Conservation (phyloP, 2,797 vertebrate species). For the Toxotes lorentzi region DNA sequence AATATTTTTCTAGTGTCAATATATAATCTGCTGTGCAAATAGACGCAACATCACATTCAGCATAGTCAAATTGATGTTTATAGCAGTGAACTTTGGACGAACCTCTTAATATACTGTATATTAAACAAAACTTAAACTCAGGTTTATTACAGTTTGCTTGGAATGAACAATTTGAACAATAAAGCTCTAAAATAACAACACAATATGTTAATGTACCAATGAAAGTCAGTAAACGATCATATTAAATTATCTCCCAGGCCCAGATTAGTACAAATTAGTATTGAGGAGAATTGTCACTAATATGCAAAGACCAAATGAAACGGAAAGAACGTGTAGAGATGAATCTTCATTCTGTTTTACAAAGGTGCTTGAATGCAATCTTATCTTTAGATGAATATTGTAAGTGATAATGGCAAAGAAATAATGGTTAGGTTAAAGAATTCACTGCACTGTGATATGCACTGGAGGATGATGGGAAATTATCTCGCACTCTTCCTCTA, state of each 20-base stretch:
- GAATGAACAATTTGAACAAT: background rate
- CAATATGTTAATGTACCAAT: background rate
- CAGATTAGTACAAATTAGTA: background rate
- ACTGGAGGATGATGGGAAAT: conserved; percentile 54
- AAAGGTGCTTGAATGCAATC: conserved; percentile 15
- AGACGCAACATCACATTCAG: background rate
- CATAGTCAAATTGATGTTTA: background rate
- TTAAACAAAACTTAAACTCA: background rate
- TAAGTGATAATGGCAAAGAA: conserved; percentile 23
- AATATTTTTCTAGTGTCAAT: background rate
- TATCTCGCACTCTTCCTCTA: conserved; percentile 39
- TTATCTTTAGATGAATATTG: conserved; percentile 35
- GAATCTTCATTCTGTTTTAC: background rate
- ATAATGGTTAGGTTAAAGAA: conserved; percentile 33
- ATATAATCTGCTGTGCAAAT: background rate
- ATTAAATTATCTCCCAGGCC: background rate
- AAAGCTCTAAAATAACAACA: background rate
- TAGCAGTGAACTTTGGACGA: background rate
- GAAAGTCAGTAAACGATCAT: background rate
- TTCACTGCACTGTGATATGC: conserved; percentile 39
- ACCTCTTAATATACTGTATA: background rate
- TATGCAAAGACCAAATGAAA: background rate
- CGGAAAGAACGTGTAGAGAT: background rate
- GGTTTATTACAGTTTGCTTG: background rate
- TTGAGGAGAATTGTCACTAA: background rate